Evolutionary conservation across 2,113 vertebrate species (phyloP).

Genomic region (Bungarus multicinctus): DNA sequence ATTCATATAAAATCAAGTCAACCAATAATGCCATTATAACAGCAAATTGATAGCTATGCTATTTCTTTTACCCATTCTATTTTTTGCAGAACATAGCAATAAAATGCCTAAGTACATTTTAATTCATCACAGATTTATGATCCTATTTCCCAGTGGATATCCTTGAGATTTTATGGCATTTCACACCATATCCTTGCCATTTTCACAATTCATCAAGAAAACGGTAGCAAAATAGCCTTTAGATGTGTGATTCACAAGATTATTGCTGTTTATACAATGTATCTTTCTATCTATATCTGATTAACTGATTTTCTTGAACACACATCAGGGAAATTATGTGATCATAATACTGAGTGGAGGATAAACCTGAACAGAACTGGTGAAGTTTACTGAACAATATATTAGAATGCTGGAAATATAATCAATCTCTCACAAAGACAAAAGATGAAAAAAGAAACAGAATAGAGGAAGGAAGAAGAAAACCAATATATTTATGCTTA

Average conservation of each 20-base stretch:
- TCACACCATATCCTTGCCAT: conserved; percentile 1
- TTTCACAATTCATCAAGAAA: conserved; percentile 47
- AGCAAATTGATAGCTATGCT: background rate
- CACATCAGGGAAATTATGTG: background rate
- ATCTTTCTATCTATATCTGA: conserved; percentile 26
- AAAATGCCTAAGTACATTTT: conserved; percentile 24
- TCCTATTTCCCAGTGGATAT: conserved; percentile 1
- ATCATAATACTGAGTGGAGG: background rate
- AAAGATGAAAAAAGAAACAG: background rate
- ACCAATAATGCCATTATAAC: background rate
- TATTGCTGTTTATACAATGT: conserved; percentile 44
- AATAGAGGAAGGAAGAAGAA: background rate
- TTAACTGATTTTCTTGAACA: conserved; percentile 30
- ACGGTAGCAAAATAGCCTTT: conserved; percentile 30
- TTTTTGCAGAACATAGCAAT: background rate
- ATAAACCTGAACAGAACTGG: background rate
- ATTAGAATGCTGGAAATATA: conserved; percentile 9
- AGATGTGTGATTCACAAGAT: conserved; percentile 17
- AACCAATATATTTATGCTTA: background rate
- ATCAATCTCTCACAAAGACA: background rate
- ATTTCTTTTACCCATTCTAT: conserved; percentile 4
- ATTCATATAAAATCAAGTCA: conserved; percentile 10
- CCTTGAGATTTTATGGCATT: conserved; percentile 32
- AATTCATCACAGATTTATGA: conserved; percentile 34
- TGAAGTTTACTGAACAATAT: conserved; percentile 16